Conservation (phyloP, 2,888 invertebrate genomes). For the Nudaria mundana region DNA sequence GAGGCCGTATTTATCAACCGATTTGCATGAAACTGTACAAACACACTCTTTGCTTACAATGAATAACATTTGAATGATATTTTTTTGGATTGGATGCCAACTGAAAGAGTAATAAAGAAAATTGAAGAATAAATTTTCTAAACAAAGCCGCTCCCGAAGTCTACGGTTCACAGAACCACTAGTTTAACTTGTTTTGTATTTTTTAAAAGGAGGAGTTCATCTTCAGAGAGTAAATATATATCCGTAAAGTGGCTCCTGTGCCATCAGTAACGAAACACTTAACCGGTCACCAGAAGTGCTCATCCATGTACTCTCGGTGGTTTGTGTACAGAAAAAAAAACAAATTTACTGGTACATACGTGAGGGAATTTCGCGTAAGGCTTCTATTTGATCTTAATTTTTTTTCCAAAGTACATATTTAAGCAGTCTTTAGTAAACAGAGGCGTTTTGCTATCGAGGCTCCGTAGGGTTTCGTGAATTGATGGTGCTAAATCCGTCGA, state of each 20-base stretch:
- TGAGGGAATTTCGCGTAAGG: conserved; percentile 64
- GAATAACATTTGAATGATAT: no score
- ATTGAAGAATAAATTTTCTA: no score
- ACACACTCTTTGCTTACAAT: no score
- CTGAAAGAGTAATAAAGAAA: no score
- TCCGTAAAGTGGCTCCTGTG: conserved; percentile 50
- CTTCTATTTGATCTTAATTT: conserved; percentile 62
- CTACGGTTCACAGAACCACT: no score
- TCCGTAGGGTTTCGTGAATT: conserved; percentile 65
- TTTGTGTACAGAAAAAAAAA: conserved; percentile 70
- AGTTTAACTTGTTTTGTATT: conserved; percentile 42
- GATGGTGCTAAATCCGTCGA: conserved; percentile 59
- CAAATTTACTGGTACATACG: conserved; percentile 60
- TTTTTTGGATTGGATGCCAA: no score
- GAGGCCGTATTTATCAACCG: no score
- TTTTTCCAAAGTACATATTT: conserved; percentile 54
- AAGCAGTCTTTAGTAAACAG: conserved; percentile 53
- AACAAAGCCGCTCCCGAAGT: no score
- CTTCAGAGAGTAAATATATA: conserved; percentile 33
- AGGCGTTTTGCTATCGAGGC: conserved; percentile 70
- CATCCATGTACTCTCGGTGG: conserved; percentile 59
- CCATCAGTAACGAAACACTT: conserved; percentile 57
- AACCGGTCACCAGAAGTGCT: conserved; percentile 63
- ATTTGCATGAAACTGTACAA: no score
- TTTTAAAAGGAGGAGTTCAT: conserved; percentile 34